Evolutionary conservation across 2,113 vertebrate genomes (phyloP).

Genomic region (Spheniscus mendiculus): DNA sequence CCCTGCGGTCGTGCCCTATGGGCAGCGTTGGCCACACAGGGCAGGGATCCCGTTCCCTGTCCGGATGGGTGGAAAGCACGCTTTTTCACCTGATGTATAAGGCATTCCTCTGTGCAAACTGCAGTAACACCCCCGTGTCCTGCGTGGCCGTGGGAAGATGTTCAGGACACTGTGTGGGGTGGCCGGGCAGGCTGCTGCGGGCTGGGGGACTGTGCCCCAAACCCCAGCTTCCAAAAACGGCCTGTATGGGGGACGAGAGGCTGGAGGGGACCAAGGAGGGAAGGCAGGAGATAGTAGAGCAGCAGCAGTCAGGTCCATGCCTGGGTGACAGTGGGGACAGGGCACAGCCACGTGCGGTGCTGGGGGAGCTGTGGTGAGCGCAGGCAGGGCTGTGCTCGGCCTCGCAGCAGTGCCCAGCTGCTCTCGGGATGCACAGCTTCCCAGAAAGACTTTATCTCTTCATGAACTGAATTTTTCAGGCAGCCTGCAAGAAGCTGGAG

Average conservation of each 20-base stretch:
- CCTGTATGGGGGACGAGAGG: neutral
- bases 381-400: constrained; percentile 63
- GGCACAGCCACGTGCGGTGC: neutral
- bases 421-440: constrained; percentile 41
- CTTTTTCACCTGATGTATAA: neutral
- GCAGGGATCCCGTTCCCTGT: fast-evolving
- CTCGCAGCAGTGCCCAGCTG: constrained; percentile 39
- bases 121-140: neutral
- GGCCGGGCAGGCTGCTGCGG: neutral
- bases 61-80: fast-evolving
- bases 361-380: fast-evolving
- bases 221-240: constrained; percentile 4
- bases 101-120: neutral
- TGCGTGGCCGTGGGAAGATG: fast-evolving
- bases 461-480: constrained; percentile 15
- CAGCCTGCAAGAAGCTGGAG: neutral
- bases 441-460: constrained; percentile 49
- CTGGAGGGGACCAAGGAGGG: no score
- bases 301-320: neutral
- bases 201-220: neutral
- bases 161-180: fast-evolving
- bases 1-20: fast-evolving
- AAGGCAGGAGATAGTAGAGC: neutral
- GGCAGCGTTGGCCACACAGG: neutral
- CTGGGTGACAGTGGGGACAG: neutral